These are phyloP conservation scores for Busseola fusca DNA, from an alignment of 2,888 invertebrate genomes.

Conservation along the genomic window DNA sequence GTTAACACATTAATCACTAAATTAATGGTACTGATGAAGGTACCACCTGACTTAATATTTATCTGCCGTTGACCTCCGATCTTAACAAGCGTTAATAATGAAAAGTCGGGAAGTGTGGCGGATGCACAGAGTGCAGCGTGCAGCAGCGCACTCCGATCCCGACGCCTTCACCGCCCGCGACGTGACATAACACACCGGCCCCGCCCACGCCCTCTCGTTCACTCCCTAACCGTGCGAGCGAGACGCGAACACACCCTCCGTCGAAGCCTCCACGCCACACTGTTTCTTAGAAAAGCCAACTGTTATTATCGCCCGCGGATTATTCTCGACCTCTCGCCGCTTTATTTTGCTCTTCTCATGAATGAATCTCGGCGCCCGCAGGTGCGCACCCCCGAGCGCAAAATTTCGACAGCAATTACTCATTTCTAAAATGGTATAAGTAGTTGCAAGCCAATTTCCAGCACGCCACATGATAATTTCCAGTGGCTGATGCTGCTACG, in stretches of 20 bases:
- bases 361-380: conserved; percentile 85
- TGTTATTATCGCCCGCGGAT: conserved; percentile 86
- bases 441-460: conserved; percentile 80
- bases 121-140: conserved; percentile 73
- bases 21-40: conserved; percentile 21
- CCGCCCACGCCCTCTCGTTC: conserved; percentile 85
- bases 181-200: conserved; percentile 83
- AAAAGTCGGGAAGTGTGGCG: conserved; percentile 80
- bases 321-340: conserved; percentile 83
- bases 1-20: conserved; percentile 39
- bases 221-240: conserved; percentile 73
- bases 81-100: conserved; percentile 76
- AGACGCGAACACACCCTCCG: conserved; percentile 78
- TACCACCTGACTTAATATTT: conserved; percentile 67
- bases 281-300: conserved; percentile 87
- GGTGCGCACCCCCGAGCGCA: conserved; percentile 83
- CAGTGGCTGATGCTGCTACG: conserved; percentile 79
- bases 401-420: conserved; percentile 82
- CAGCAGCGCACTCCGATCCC: conserved; percentile 67
- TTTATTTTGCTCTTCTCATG: conserved; percentile 81
- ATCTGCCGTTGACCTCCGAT: conserved; percentile 73
- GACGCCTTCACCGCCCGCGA: conserved; percentile 79
- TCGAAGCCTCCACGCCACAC: conserved; percentile 83
- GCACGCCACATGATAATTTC: conserved; percentile 85
- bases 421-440: conserved; percentile 75